Evolutionary conservation across 2,888 invertebrate genomes (phyloP), one percentile per base, ranked within the genome.

Genomic region (Lathronympha strigana): DNA sequence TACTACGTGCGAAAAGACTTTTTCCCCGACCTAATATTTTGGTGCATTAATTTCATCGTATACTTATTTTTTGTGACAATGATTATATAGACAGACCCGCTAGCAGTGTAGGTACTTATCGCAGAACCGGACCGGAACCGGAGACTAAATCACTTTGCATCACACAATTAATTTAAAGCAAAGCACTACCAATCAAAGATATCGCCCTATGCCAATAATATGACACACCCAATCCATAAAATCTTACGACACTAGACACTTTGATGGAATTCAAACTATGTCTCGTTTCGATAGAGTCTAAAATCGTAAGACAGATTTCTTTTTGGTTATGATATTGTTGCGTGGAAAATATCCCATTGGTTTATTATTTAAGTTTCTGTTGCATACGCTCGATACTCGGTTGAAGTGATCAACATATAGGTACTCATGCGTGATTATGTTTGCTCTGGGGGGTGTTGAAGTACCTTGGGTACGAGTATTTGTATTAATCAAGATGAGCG

Each of bases 361-460:
- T 84, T 81, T 80, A 78, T 75, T 78, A 81, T 83, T 84, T 82
- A 77, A 83, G 72, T 83, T 82, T 81, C 78, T 75, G 78, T 74
- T 76, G 75, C 76, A 76, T 81, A 70, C 71, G 77, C 80, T 78
- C 75, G 75, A 76, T 76, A 76, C 74, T 69, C 38, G 60, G 28
- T 63, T 55, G 55, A 54, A 62, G 53, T 28, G 28, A 55, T 55
- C 40, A 28, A 40, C 21, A 23, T 36, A 25, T 9, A 33, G 13
- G 8, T 19, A 19, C 53, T 36, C 23, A 38, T 15, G 28, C 47
- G 36, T 45, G 40, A 43, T 51, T 31, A 28, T 50, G 40, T 61
- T 61, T 40, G 40, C 13, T 50, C n/a, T n/a, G 28, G 28, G 28
- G 60, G 17, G 17, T 61, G 50, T 31, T 38, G 17, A 25, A 61